phyloP scores from a whole-genome alignment of 2,797 vertebrate genomes.

The Zonotrichia albicollis region DNA sequence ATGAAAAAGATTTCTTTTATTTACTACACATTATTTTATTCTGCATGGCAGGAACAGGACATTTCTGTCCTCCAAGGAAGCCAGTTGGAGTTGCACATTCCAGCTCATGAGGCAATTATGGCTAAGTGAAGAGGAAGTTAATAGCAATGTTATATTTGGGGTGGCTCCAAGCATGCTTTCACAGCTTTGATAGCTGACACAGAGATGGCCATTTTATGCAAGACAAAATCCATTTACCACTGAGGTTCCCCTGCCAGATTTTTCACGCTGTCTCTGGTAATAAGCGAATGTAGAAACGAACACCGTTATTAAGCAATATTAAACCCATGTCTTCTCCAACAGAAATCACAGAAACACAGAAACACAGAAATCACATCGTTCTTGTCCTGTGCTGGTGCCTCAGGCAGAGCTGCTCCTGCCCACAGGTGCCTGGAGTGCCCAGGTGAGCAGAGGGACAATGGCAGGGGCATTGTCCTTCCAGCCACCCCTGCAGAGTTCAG shows the following conservation, averaged over 20 bases:
- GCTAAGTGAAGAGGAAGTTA: constrained; percentile 46
- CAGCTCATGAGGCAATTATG: constrained; percentile 25
- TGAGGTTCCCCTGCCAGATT: background rate
- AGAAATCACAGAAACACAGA: background rate
- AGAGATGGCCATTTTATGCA: constrained; percentile 1
- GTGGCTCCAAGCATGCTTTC: constrained; percentile 56
- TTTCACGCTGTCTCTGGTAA: background rate
- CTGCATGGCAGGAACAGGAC: background rate
- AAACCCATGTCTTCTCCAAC: background rate
- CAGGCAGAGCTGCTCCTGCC: background rate
- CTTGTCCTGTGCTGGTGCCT: background rate
- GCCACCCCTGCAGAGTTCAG: background rate
- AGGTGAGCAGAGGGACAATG: background rate
- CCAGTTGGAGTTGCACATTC: constrained; percentile 3
- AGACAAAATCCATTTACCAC: constrained; percentile 33
- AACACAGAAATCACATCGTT: background rate
- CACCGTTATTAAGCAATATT: background rate
- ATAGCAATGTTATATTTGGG: constrained; percentile 59
- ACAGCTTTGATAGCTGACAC: constrained; percentile 57
- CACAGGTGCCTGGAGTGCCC: background rate
- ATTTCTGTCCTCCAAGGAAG: constrained; percentile 13
- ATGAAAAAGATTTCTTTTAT: background rate
- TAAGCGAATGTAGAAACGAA: background rate
- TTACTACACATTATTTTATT: background rate
- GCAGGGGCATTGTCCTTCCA: background rate